Percentiles rank a stretch among this genome's conserved stretches.
phyloP scores from a whole-genome alignment of 2,797 vertebrate genomes.

The Rallus crepitans region DNA sequence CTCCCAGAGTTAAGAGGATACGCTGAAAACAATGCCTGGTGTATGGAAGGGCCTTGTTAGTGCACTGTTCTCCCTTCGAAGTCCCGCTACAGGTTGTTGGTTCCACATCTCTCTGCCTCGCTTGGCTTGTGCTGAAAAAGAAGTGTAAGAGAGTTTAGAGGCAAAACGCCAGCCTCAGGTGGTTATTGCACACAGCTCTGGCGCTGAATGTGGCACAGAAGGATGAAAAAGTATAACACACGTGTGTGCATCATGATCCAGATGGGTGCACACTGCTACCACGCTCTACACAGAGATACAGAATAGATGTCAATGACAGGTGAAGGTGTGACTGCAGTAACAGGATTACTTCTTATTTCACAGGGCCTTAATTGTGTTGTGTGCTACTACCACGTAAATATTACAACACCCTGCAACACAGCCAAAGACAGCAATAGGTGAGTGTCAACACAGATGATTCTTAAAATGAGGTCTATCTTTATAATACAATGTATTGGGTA shows the following conservation, averaged over 20 bases:
- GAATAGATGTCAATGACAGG: conserved; percentile 21
- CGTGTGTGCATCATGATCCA: neutral
- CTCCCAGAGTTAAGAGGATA: conserved; percentile 86
- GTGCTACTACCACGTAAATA: conserved; percentile 21
- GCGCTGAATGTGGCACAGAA: neutral
- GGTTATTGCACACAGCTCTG: neutral
- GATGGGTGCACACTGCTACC: conserved; percentile 11
- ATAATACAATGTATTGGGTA: neutral
- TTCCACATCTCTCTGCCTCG: conserved; percentile 80
- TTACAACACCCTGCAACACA: neutral
- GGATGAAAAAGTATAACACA: neutral
- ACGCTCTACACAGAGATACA: neutral
- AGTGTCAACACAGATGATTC: neutral
- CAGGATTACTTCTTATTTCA: conserved; percentile 9
- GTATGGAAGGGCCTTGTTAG: conserved; percentile 92
- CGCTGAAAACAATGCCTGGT: conserved; percentile 98
- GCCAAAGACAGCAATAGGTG: conserved; percentile 1
- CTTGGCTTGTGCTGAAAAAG: conserved; percentile 80
- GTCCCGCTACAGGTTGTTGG: conserved; percentile 87
- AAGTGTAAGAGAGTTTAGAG: neutral
- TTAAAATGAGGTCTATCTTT: neutral
- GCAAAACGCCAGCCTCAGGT: neutral
- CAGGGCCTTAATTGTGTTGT: conserved; percentile 1
- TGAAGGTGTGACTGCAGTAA: conserved; percentile 13
- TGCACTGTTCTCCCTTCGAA: conserved; percentile 90